Evolutionary conservation across 2,888 invertebrate genomes (phyloP), one percentile per base, ranked within the genome.

Genomic region (Disparrhopalites patrizii): DNA sequence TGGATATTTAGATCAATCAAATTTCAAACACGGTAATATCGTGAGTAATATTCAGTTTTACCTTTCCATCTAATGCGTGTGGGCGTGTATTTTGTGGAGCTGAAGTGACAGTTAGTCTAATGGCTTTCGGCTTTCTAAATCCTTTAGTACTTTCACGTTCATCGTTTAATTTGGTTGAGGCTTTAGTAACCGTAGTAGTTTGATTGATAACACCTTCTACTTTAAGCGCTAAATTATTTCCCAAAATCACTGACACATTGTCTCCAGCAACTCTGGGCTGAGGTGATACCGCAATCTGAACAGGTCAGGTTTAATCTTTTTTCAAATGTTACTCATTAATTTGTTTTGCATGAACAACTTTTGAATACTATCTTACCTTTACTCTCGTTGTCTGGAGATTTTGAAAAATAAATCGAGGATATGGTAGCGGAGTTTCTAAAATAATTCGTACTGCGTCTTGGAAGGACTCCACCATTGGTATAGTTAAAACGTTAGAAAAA

Each of bases 131-230:
- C 56, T 68, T 70, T 38, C 75, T 62, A 50, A 75, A 74, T 10
- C 63, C 67, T 15, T 65, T 43, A 0, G 52, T 15, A 2, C 43
- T 36, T 27, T 40, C 38, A 23, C 31, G 27, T 23, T 54, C 65
- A 1, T 18, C 30, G 18, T 27, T 52, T 10, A 15, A 15, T 25
- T 52, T 52, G 4, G 18, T 8, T 8, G 31, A 18, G 7, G 4
- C 43, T 18, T 50, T 47, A 1, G 13, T 61, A 13, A 70, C 70
- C 50, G 57, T n/a, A 25, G 60, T 56, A 38, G 62, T 73, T 50
- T 88, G 88, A 75, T 89, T 87, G 55, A 95, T 85, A 1, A 97
- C 93, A 0, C 96, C 96, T 80, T 96, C 96, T 1, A 96, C 90
- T 82, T 93, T 94, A 27, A 96, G 85, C 1, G 94, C 92, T 67